Evolutionary conservation across 2,888 invertebrate species (phyloP).

Genomic region (Oscheius onirici): DNA sequence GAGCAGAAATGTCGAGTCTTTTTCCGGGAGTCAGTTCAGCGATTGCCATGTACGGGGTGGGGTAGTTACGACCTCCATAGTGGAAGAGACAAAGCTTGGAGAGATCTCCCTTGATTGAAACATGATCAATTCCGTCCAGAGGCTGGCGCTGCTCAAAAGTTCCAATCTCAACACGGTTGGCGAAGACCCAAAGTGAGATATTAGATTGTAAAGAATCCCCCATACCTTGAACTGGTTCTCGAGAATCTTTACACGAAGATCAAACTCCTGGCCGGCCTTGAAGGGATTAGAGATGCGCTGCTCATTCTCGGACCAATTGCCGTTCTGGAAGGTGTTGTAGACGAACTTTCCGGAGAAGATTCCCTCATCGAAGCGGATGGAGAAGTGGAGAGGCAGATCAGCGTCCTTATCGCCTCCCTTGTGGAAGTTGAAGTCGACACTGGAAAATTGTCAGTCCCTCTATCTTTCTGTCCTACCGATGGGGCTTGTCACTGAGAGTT

Average conservation of each 20-base stretch:
- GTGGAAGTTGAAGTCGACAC: conserved; percentile 71
- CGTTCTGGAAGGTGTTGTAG: conserved; percentile 66
- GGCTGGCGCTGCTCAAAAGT: conserved; percentile 66
- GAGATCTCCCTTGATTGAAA: conserved; percentile 68
- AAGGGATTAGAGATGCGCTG: conserved; percentile 68
- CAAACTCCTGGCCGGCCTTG: conserved; percentile 66
- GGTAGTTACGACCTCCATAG: conserved; percentile 68
- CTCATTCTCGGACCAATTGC: conserved; percentile 70
- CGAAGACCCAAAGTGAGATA: conserved; percentile 57
- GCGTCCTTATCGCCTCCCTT: conserved; percentile 65
- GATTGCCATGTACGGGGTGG: conserved; percentile 68
- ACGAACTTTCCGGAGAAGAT: conserved; percentile 63
- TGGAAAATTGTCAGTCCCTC: conserved; percentile 25
- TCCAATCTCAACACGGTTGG: conserved; percentile 68
- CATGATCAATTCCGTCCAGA: conserved; percentile 68
- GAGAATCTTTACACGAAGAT: conserved; percentile 67
- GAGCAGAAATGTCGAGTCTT: conserved; percentile 67
- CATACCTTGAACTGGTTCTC: conserved; percentile 65
- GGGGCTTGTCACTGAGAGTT: conserved; percentile 64
- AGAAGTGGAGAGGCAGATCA: conserved; percentile 70
- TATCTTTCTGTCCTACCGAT: conserved; percentile 40
- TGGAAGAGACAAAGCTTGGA: conserved; percentile 66
- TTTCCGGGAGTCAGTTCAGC: conserved; percentile 68
- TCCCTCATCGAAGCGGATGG: conserved; percentile 69
- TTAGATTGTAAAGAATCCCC: background rate